These are phyloP conservation scores for Sylvia borin DNA, from an alignment of 2,797 vertebrate genomes.

Conservation along the genomic window DNA sequence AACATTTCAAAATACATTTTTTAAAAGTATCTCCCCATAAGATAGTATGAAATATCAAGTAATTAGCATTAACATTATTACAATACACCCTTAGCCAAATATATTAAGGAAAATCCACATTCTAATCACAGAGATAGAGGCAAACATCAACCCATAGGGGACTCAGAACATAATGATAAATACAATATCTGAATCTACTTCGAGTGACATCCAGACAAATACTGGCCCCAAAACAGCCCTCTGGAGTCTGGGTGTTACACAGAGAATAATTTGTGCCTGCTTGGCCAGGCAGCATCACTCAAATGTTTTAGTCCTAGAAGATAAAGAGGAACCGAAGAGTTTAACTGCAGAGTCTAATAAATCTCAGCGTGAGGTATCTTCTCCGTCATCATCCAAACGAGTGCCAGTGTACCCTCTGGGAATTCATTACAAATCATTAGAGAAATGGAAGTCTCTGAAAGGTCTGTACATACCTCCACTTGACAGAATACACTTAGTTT, in stretches of 20 bases:
- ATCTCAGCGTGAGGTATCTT: conserved; percentile 76
- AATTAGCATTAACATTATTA: conserved; percentile 81
- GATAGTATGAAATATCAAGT: conserved; percentile 83
- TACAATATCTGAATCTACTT: conserved; percentile 77
- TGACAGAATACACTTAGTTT: conserved; percentile 75
- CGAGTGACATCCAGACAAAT: conserved; percentile 77
- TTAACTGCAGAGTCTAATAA: conserved; percentile 75
- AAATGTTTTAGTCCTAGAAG: conserved; percentile 75
- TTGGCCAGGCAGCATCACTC: conserved; percentile 74
- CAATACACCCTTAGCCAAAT: conserved; percentile 81
- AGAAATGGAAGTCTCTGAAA: conserved; percentile 67
- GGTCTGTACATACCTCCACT: conserved; percentile 71
- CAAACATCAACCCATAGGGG: conserved; percentile 75
- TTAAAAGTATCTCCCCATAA: conserved; percentile 79
- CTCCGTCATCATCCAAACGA: conserved; percentile 67
- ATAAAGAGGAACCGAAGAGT: conserved; percentile 71
- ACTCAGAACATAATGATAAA: conserved; percentile 76
- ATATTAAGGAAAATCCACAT: conserved; percentile 80
- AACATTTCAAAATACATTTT: conserved; percentile 84
- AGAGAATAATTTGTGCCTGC: conserved; percentile 75
- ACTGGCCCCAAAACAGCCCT: conserved; percentile 74
- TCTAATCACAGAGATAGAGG: conserved; percentile 80
- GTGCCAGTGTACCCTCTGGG: conserved; percentile 70
- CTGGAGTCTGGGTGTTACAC: conserved; percentile 71
- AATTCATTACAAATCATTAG: conserved; percentile 70